phyloP scores from a whole-genome alignment of 2,797 vertebrate species.

The Typhlichthys subterraneus region DNA sequence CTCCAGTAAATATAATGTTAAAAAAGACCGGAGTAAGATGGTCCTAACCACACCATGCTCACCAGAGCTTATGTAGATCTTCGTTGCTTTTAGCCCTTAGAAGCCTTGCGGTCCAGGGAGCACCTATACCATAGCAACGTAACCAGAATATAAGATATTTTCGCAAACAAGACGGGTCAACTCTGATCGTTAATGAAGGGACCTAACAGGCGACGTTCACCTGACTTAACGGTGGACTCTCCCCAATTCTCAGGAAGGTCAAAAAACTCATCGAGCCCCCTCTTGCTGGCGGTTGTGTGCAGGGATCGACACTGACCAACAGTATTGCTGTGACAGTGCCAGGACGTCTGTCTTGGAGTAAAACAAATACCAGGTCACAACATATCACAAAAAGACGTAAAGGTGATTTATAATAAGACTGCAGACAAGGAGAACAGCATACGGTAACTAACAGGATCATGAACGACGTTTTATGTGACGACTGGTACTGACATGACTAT shows the following conservation, averaged over 20 bases:
- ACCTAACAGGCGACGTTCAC: slow-evolving; percentile 64
- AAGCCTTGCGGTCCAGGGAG: slow-evolving; percentile 88
- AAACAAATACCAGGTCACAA: background rate
- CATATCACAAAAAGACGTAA: slow-evolving; percentile 20
- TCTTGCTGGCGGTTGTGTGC: slow-evolving; percentile 79
- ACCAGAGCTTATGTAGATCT: slow-evolving; percentile 98
- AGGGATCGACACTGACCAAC: slow-evolving; percentile 66
- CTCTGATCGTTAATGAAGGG: background rate
- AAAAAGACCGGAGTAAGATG: background rate
- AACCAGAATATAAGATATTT: background rate
- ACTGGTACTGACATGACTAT: background rate
- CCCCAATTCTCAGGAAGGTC: slow-evolving; percentile 93
- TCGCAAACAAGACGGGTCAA: background rate
- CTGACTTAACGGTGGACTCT: slow-evolving; percentile 87
- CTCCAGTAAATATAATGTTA: background rate
- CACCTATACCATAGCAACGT: slow-evolving; percentile 75
- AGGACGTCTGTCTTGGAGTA: slow-evolving; percentile 34
- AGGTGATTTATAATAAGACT: background rate
- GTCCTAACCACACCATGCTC: slow-evolving; percentile 19
- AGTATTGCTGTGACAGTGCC: slow-evolving; percentile 19
- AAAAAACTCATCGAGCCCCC: slow-evolving; percentile 92
- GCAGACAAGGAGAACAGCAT: background rate
- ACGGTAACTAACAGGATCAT: no score
- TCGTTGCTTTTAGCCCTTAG: slow-evolving; percentile 91
- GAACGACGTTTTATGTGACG: background rate